These are phyloP conservation scores for Catalaphyllia jardinei DNA, from an alignment of 64 coral and sea anemone genomes.

Conservation along the genomic window DNA sequence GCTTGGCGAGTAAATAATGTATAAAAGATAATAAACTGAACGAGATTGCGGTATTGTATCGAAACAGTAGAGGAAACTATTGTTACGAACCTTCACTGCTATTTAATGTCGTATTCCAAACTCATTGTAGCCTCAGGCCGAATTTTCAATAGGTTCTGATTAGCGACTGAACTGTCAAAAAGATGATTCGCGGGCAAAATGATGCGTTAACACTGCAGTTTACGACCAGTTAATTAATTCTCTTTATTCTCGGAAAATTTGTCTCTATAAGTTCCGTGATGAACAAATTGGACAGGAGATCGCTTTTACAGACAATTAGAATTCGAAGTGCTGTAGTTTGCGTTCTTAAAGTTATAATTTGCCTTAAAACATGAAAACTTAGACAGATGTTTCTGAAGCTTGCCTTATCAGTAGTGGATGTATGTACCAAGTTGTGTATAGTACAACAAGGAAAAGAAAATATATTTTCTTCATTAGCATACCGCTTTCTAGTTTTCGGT, in stretches of 20 bases:
- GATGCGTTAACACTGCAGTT: background rate
- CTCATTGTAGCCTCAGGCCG: background rate
- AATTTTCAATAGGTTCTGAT: constrained; percentile 17
- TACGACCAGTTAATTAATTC: background rate
- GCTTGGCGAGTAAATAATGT: constrained; percentile 20
- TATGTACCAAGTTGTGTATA: background rate
- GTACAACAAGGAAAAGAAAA: background rate
- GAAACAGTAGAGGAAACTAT: background rate
- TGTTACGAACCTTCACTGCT: constrained; percentile 11
- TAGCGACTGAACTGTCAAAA: background rate
- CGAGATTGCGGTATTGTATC: constrained; percentile 20
- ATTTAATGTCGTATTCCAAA: constrained; percentile 29
- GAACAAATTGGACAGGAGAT: background rate
- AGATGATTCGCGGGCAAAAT: background rate
- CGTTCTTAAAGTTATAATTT: background rate
- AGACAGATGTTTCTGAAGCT: constrained; percentile 1
- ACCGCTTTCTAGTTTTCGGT: background rate
- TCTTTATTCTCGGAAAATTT: background rate
- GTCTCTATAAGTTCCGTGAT: background rate
- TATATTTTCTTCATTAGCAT: background rate
- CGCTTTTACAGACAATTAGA: background rate
- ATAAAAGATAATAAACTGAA: constrained; percentile 50
- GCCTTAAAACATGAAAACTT: background rate
- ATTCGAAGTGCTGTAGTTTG: background rate
- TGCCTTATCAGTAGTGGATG: background rate